Conservation (phyloP, 2,113 vertebrate species). For the Coracopsis vasa region DNA sequence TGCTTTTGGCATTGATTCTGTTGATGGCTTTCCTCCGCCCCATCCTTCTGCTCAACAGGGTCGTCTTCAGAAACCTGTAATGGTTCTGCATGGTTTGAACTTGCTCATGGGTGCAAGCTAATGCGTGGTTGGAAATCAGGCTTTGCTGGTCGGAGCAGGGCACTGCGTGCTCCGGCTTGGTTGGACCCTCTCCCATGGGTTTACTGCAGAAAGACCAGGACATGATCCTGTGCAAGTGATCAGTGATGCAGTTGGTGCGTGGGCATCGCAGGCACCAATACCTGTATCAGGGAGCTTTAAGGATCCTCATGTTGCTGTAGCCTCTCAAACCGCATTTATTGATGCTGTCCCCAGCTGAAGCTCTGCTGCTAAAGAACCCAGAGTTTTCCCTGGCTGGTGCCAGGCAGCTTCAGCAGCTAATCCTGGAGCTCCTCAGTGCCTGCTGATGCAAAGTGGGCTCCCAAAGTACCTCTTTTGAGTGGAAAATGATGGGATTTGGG, state of each 20-base stretch:
- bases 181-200: background rate
- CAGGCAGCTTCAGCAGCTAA: background rate
- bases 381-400: conserved; percentile 2
- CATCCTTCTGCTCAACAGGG: background rate
- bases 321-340: background rate
- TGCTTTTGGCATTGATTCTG: background rate
- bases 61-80: background rate
- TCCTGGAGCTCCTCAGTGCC: background rate
- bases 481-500: conserved; percentile 15
- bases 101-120: background rate
- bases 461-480: background rate
- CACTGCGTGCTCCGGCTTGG: fast-evolving
- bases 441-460: background rate
- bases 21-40: background rate
- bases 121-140: background rate
- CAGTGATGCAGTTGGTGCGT: fast-evolving
- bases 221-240: fast-evolving
- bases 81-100: background rate
- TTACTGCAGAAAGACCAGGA: background rate
- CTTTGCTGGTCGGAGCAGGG: background rate
- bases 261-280: fast-evolving
- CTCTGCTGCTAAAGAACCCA: background rate
- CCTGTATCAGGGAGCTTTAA: background rate
- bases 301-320: background rate
- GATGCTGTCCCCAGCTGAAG: background rate